These are phyloP conservation scores for Catostomus latipinnis DNA, from an alignment of 2,797 vertebrate species.

Conservation along the genomic window DNA sequence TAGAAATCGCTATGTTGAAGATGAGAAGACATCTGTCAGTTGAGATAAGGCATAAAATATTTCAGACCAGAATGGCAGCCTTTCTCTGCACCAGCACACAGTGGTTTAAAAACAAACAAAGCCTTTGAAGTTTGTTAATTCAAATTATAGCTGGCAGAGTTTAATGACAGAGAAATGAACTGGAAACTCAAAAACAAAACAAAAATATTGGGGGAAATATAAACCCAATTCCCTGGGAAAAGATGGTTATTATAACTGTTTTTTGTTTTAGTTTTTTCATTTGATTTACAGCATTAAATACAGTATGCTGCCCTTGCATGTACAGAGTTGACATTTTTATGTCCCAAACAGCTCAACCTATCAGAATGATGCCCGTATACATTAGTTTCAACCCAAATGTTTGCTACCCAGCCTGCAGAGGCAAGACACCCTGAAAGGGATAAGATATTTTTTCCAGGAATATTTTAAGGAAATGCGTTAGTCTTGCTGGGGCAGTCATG, in stretches of 20 bases:
- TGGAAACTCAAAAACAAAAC: conserved; percentile 56
- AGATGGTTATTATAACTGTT: conserved; percentile 70
- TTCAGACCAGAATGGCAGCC: conserved; percentile 34
- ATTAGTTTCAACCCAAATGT: conserved; percentile 60
- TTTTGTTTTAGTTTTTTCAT: conserved; percentile 43
- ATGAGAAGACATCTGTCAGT: conserved; percentile 63
- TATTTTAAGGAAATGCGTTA: conserved; percentile 75
- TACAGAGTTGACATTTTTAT: neutral
- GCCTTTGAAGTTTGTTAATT: conserved; percentile 63
- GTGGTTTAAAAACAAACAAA: conserved; percentile 46
- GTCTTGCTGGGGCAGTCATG: conserved; percentile 75
- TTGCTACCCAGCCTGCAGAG: conserved; percentile 64
- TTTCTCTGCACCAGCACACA: conserved; percentile 48
- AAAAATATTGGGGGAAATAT: conserved; percentile 46
- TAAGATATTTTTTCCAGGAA: conserved; percentile 80
- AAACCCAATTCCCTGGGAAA: conserved; percentile 66
- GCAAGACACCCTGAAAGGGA: conserved; percentile 73
- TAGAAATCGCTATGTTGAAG: conserved; percentile 60
- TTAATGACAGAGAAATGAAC: conserved; percentile 51
- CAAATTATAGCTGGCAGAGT: conserved; percentile 49
- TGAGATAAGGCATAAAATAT: conserved; percentile 67
- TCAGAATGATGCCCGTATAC: conserved; percentile 38
- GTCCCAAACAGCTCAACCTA: conserved; percentile 14
- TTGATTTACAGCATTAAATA: conserved; percentile 67
- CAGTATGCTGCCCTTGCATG: conserved; percentile 34